phyloP scores from a whole-genome alignment of 2,113 vertebrate species.

The Rhea pennata region DNA sequence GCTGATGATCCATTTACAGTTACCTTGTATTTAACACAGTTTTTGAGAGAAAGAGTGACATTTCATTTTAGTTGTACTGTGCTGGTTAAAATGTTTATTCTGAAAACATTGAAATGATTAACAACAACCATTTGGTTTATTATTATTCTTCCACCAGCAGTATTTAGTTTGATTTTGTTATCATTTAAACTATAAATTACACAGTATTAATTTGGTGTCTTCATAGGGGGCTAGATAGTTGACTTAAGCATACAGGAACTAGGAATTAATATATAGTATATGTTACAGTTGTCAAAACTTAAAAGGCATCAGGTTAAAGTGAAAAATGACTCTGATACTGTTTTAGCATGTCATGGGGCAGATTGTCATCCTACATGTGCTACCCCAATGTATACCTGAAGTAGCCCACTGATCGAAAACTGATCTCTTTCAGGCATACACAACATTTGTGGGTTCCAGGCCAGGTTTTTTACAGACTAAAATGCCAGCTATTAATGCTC shows the following conservation, averaged over 20 bases:
- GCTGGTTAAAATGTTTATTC: neutral
- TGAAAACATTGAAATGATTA: neutral
- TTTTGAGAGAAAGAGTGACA: neutral
- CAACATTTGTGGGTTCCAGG: neutral
- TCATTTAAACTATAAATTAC: neutral
- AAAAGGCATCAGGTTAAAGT: neutral
- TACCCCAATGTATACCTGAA: neutral
- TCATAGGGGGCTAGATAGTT: rapidly evolving
- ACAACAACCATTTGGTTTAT: neutral
- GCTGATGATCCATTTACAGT: neutral
- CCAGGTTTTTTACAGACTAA: neutral
- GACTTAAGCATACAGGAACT: neutral
- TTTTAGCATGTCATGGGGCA: rapidly evolving
- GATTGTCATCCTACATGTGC: neutral
- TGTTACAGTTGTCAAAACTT: neutral
- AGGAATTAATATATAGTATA: neutral
- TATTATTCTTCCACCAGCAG: neutral
- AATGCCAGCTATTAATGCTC: neutral
- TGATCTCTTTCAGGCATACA: neutral
- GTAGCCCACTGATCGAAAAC: neutral
- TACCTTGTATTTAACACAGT: neutral
- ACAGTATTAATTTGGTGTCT: neutral
- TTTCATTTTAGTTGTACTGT: neutral
- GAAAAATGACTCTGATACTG: neutral
- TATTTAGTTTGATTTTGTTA: neutral